Evolutionary conservation across 2,113 vertebrate genomes (phyloP).

Genomic region (Macrotus californicus): DNA sequence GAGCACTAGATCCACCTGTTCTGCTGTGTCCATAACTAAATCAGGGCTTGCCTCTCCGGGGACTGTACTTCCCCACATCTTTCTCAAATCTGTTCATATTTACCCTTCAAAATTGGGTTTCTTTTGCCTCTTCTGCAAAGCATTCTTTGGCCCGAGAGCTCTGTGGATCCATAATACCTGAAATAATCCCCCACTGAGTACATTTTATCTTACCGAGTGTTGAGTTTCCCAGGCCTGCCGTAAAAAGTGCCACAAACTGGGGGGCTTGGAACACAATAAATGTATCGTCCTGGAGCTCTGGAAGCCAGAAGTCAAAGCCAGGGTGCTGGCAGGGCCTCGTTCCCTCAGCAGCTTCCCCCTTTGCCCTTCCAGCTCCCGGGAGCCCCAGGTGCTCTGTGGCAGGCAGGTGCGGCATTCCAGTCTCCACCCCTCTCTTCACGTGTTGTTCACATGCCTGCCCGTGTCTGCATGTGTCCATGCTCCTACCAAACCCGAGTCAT

Average conservation of each 20-base stretch:
- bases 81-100: background rate
- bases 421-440: background rate
- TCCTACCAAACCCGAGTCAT: background rate
- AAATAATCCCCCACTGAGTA: background rate
- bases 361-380: background rate
- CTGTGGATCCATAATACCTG: background rate
- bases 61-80: background rate
- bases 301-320: background rate
- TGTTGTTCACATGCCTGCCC: background rate
- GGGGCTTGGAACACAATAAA: background rate
- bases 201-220: background rate
- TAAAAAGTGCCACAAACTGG: background rate
- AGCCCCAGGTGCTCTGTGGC: background rate
- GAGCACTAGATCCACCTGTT: no score
- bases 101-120: background rate
- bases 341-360: no score
- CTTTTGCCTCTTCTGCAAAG: background rate
- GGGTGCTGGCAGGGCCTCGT: no score
- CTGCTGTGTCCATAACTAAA: background rate
- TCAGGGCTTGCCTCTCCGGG: no score
- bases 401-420: background rate
- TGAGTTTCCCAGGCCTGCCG: background rate
- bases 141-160: background rate
- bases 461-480: background rate
- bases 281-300: rapidly evolving